Evolutionary conservation across 2,888 invertebrate genomes (phyloP).

Genomic region (Chymomyza procnemis): DNA sequence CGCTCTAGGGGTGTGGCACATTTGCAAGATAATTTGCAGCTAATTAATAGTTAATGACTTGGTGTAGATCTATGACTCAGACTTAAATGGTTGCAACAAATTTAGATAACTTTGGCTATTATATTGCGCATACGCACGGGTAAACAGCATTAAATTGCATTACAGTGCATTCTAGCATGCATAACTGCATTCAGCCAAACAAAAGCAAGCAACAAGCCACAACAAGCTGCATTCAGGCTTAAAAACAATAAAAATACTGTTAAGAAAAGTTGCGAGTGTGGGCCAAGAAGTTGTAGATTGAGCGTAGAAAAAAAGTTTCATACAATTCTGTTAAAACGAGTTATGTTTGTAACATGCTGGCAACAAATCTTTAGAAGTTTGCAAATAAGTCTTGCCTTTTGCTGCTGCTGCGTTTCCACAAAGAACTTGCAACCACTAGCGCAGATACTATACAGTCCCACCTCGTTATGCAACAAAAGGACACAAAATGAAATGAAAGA

Average conservation of each 20-base stretch:
- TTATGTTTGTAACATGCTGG: no score
- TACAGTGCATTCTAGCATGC: not conserved
- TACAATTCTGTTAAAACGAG: no score
- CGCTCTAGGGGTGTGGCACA: constrained; percentile 8
- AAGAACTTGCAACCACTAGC: no score
- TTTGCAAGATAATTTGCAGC: constrained; percentile 27
- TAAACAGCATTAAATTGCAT: constrained; percentile 30
- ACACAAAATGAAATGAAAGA: not conserved
- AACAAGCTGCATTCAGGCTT: constrained; percentile 15
- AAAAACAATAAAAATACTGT: constrained; percentile 15
- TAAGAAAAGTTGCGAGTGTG: not conserved
- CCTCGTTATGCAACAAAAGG: constrained; percentile 2
- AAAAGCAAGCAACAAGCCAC: constrained; percentile 13
- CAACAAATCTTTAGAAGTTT: no score
- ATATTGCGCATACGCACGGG: constrained; percentile 33
- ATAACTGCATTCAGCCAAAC: constrained; percentile 27
- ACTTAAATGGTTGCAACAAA: not conserved
- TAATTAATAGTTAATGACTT: constrained; percentile 23
- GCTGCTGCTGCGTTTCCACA: no score
- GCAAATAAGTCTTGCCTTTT: no score
- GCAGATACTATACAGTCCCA: no score
- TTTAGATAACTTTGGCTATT: constrained; percentile 9
- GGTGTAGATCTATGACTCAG: constrained; percentile 7
- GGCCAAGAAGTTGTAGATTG: not conserved
- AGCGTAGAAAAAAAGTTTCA: not conserved